phyloP scores from a whole-genome alignment of 1,140 invertebrate genomes.

The Aphidius gifuensis region DNA sequence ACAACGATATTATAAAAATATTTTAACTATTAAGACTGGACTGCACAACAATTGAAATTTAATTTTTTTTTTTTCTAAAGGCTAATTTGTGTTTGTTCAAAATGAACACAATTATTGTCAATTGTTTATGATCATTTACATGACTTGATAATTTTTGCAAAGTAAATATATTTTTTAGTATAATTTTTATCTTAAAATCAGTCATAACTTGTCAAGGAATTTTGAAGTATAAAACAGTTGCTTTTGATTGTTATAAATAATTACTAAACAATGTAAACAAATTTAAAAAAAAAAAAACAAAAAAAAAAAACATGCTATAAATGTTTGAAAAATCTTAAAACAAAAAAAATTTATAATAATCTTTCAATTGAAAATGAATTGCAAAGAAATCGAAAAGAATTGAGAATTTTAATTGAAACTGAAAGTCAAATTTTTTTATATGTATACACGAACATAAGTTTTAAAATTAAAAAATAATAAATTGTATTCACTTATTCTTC shows the following conservation, averaged over 20 bases:
- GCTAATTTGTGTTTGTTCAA: too few relatives aligned
- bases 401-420: constrained; percentile 4
- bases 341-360: too few relatives aligned
- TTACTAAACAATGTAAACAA: too few relatives aligned
- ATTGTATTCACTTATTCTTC: constrained; percentile 1
- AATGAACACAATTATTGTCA: too few relatives aligned
- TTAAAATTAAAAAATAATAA: constrained; percentile 12
- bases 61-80: neutral
- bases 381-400: too few relatives aligned
- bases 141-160: constrained; percentile 15
- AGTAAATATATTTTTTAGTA: neutral
- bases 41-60: constrained; percentile 10
- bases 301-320: too few relatives aligned
- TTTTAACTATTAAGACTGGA: constrained; percentile 17
- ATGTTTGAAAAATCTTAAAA: too few relatives aligned
- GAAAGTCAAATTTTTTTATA: constrained; percentile 32
- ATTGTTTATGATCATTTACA: neutral
- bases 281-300: too few relatives aligned
- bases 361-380: too few relatives aligned
- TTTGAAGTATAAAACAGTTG: too few relatives aligned
- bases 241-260: too few relatives aligned
- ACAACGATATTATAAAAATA: constrained; percentile 9
- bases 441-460: constrained; percentile 14
- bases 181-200: neutral
- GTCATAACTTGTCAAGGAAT: neutral